Percentiles rank a stretch among this genome's conserved stretches.
These are phyloP conservation scores for Pyrrhosoma nymphula DNA, from an alignment of 2,888 invertebrate species.

Conservation along the genomic window DNA sequence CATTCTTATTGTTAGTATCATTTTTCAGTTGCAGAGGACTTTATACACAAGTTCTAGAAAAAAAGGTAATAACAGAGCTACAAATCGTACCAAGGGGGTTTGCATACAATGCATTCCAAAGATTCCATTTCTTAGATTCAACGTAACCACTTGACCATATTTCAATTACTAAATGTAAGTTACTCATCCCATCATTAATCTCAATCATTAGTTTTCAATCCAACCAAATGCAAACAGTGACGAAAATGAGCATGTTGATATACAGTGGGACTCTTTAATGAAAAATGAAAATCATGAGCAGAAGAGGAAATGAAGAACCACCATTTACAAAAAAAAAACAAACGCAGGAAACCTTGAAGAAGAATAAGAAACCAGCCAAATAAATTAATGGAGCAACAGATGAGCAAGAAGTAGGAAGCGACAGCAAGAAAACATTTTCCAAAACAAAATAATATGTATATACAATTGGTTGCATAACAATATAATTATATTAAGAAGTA, in stretches of 20 bases:
- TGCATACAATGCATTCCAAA: not conserved
- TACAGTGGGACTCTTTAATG: not conserved
- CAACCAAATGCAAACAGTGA: constrained; percentile 15
- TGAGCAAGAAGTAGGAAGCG: constrained; percentile 21
- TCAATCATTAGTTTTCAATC: constrained; percentile 17
- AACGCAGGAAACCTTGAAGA: not conserved
- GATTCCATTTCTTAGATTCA: not conserved
- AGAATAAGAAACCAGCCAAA: constrained; percentile 41
- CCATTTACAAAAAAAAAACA: not conserved
- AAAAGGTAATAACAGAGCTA: too few relatives aligned
- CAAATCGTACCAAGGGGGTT: not conserved
- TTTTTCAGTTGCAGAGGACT: too few relatives aligned
- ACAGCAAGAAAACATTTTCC: constrained; percentile 22
- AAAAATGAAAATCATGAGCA: constrained; percentile 20
- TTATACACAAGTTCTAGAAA: too few relatives aligned
- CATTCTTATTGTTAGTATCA: too few relatives aligned
- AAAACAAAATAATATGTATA: not conserved
- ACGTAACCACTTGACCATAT: not conserved
- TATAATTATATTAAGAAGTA: not conserved
- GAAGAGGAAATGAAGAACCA: not conserved
- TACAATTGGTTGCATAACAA: not conserved
- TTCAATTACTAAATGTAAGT: not conserved
- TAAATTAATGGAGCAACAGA: not conserved
- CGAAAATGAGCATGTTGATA: not conserved
- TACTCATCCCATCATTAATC: not conserved